Conservation (phyloP, 2,888 invertebrate species). For the Andrena marginata region DNA sequence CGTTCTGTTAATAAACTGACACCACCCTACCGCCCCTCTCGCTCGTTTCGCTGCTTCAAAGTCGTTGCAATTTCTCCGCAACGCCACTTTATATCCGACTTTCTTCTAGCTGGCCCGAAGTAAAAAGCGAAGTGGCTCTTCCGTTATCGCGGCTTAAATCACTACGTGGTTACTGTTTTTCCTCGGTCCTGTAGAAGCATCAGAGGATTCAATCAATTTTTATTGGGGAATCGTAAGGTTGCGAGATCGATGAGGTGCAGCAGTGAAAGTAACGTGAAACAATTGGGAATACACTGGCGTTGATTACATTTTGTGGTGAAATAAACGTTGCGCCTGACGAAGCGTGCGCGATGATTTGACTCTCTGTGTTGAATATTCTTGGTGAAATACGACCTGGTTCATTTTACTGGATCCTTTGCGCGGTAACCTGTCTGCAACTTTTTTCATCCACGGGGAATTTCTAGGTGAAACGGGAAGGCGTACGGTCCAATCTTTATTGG, state of each 20-base stretch:
- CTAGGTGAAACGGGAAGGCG: slow-evolving; percentile 29
- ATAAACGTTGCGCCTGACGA: background rate
- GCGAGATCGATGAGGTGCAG: no score
- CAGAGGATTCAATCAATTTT: background rate
- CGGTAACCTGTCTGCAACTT: slow-evolving; percentile 34
- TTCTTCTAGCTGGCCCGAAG: background rate
- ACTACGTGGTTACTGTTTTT: background rate
- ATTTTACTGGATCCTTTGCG: slow-evolving; percentile 30
- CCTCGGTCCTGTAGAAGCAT: background rate
- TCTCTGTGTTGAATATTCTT: slow-evolving; percentile 41
- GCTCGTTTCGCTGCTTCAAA: slow-evolving; percentile 17
- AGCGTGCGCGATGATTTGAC: background rate
- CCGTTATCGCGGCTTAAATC: background rate
- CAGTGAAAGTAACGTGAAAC: no score
- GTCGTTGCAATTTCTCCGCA: slow-evolving; percentile 23
- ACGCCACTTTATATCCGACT: slow-evolving; percentile 14
- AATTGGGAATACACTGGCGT: no score
- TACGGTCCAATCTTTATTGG: slow-evolving; percentile 51
- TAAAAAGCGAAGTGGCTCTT: background rate
- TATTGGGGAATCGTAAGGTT: no score
- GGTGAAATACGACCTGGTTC: slow-evolving; percentile 3
- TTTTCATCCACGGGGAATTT: slow-evolving; percentile 52
- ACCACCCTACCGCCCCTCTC: background rate
- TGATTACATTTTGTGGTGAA: background rate
- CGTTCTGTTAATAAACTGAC: slow-evolving; percentile 45